Conservation (phyloP, 2,797 vertebrate species). For the Telmatherina bonti region DNA sequence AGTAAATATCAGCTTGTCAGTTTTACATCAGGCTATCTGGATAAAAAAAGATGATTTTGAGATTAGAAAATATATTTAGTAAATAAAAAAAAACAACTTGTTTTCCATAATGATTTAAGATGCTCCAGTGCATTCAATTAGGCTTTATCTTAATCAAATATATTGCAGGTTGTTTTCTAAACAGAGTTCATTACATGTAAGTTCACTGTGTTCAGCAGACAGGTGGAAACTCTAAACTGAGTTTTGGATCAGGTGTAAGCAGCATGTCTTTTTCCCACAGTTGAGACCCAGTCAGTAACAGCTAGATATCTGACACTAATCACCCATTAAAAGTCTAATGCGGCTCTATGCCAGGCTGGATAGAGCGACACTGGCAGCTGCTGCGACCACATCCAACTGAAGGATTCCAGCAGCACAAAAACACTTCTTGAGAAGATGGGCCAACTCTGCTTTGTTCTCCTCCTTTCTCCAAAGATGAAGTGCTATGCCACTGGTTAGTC, state of each 20-base stretch:
- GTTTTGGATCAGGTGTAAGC: slow-evolving; percentile 79
- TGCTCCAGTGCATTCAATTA: slow-evolving; percentile 37
- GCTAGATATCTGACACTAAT: slow-evolving; percentile 87
- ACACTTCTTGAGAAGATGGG: slow-evolving; percentile 50
- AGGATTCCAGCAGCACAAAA: slow-evolving; percentile 71
- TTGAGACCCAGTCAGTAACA: slow-evolving; percentile 65
- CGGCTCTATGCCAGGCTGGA: slow-evolving; percentile 64
- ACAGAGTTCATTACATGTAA: slow-evolving; percentile 52
- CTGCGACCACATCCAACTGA: slow-evolving; percentile 70
- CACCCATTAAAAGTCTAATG: slow-evolving; percentile 84
- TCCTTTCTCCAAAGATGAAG: slow-evolving; percentile 40
- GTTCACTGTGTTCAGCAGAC: slow-evolving; percentile 67
- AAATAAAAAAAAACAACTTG: too few species aligned
- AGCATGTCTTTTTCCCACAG: slow-evolving; percentile 83
- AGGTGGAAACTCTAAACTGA: slow-evolving; percentile 79
- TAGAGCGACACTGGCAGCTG: slow-evolving; percentile 79
- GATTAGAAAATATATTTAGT: slow-evolving; percentile 21
- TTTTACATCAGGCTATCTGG: slow-evolving; percentile 28
- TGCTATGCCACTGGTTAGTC: slow-evolving; percentile 32
- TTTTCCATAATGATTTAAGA: slow-evolving; percentile 36
- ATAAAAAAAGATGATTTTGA: slow-evolving; percentile 44
- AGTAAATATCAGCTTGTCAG: slow-evolving; percentile 25
- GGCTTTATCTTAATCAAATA: slow-evolving; percentile 69
- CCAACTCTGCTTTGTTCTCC: slow-evolving; percentile 41
- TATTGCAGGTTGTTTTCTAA: slow-evolving; percentile 61